These are phyloP conservation scores for Rana temporaria DNA, from an alignment of 2,113 vertebrate species.

Conservation along the genomic window DNA sequence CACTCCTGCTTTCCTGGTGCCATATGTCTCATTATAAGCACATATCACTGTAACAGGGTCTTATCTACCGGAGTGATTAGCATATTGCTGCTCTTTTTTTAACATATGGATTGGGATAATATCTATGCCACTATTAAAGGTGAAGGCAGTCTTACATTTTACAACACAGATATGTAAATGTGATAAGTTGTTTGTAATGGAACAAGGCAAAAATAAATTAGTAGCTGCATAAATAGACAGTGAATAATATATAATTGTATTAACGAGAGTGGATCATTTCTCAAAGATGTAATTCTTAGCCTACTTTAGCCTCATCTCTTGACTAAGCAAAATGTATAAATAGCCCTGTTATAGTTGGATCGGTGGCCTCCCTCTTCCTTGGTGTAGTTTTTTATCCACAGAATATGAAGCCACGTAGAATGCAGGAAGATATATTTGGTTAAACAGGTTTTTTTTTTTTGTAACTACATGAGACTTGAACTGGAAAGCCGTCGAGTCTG, in stretches of 20 bases:
- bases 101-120: slow-evolving; percentile 4
- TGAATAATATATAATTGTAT: not conserved
- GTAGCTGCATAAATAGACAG: not conserved
- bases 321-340: too few relatives aligned
- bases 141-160: not conserved
- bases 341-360: too few relatives aligned
- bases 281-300: too few relatives aligned
- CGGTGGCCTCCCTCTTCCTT: too few relatives aligned
- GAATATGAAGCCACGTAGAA: too few relatives aligned
- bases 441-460: too few relatives aligned
- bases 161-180: not conserved
- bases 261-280: too few relatives aligned
- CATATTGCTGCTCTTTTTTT: slow-evolving; percentile 21
- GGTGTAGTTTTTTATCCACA: too few relatives aligned
- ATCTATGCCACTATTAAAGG: not conserved
- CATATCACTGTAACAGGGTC: slow-evolving; percentile 1
- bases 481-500: too few relatives aligned
- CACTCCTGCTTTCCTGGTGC: not conserved
- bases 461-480: too few relatives aligned
- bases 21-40: slow-evolving; percentile 11
- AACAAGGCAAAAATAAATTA: not conserved
- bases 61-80: not conserved
- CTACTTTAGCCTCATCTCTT: too few relatives aligned
- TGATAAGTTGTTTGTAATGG: not conserved
- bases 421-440: too few relatives aligned